These are phyloP conservation scores for Odontomachus brunneus DNA, from an alignment of 1,140 invertebrate species.

Conservation along the genomic window DNA sequence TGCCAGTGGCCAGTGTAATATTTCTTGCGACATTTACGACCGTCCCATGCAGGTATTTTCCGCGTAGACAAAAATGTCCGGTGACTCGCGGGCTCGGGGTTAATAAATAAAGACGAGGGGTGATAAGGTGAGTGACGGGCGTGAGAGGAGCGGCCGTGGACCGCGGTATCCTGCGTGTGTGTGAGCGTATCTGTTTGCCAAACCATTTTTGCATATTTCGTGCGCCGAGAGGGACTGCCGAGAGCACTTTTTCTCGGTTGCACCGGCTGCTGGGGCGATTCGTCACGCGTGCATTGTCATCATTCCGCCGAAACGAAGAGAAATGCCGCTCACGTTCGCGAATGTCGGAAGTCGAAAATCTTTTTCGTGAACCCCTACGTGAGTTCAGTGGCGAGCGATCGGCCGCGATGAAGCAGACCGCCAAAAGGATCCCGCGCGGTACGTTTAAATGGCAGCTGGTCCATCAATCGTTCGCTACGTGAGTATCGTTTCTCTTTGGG, in stretches of 20 bases:
- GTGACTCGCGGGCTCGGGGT: not conserved
- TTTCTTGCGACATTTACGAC: slow-evolving; percentile 48
- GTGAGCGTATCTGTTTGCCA: slow-evolving; percentile 22
- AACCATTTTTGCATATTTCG: slow-evolving; percentile 55
- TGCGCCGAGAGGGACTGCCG: slow-evolving; percentile 11
- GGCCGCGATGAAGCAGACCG: slow-evolving; percentile 14
- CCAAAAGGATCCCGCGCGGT: slow-evolving; percentile 5
- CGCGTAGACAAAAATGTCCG: slow-evolving; percentile 15
- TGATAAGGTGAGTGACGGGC: slow-evolving; percentile 28
- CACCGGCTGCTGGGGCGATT: slow-evolving; percentile 39
- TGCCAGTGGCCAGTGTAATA: slow-evolving; percentile 38
- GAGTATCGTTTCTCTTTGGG: not conserved
- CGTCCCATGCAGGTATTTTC: slow-evolving; percentile 20
- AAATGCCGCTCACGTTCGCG: slow-evolving; percentile 40
- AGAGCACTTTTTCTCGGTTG: slow-evolving; percentile 27
- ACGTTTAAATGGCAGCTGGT: not conserved
- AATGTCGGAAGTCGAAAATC: slow-evolving; percentile 1
- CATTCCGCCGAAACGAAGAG: slow-evolving; percentile 37
- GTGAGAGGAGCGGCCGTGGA: not conserved
- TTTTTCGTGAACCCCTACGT: slow-evolving; percentile 18
- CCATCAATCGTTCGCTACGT: slow-evolving; percentile 1
- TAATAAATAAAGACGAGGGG: slow-evolving; percentile 49
- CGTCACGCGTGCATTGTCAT: slow-evolving; percentile 54
- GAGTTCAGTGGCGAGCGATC: slow-evolving; percentile 13
- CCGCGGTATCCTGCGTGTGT: not conserved